These are phyloP conservation scores for Platorchestia sp. DNA, from an alignment of 1,140 invertebrate species.

Conservation along the genomic window DNA sequence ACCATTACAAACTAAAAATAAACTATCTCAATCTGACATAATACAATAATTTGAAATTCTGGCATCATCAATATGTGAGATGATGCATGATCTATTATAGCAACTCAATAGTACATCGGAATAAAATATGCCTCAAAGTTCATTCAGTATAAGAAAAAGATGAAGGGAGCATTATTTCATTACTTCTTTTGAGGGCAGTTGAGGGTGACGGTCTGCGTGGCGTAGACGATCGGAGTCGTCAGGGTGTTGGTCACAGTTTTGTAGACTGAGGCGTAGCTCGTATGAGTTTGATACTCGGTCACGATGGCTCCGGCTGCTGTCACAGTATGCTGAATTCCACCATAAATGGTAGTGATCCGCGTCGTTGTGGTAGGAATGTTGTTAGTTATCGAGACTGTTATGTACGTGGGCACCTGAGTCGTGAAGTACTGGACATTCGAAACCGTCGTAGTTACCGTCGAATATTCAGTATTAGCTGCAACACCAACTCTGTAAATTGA, in stretches of 20 bases:
- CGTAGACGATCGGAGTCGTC: background rate
- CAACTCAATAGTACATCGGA: background rate
- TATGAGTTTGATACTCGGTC: background rate
- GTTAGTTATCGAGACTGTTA: background rate
- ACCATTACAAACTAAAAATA: background rate
- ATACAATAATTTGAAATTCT: background rate
- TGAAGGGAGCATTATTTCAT: background rate
- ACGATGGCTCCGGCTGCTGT: background rate
- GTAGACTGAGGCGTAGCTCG: background rate
- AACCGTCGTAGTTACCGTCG: background rate
- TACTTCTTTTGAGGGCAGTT: slow-evolving; percentile 24
- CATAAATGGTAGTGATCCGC: background rate
- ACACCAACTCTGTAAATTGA: slow-evolving; percentile 30
- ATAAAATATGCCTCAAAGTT: background rate
- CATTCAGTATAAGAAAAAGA: background rate
- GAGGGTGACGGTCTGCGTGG: slow-evolving; percentile 15
- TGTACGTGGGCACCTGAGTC: background rate
- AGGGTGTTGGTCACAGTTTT: slow-evolving; percentile 36
- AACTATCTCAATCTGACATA: background rate
- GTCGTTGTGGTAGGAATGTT: slow-evolving; percentile 11
- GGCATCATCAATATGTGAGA: background rate
- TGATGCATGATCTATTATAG: background rate
- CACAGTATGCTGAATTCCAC: background rate
- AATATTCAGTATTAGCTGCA: slow-evolving; percentile 20
- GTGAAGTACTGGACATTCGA: slow-evolving; percentile 5